phyloP scores from a whole-genome alignment of 2,888 invertebrate genomes.

The Ditylenchus weischeri region DNA sequence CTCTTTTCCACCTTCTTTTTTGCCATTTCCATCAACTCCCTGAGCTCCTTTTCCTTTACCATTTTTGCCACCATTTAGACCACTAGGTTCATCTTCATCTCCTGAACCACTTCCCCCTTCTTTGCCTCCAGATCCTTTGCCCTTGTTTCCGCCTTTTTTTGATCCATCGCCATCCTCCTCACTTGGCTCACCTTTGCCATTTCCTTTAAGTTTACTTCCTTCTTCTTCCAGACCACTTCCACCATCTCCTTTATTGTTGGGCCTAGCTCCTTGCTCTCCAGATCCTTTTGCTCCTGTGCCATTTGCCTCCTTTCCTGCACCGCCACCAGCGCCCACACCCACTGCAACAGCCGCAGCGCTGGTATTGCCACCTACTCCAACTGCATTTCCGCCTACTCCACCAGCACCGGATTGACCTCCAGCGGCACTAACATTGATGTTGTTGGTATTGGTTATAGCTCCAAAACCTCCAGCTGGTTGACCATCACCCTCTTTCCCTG shows the following conservation, averaged over 20 bases:
- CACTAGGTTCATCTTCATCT: slow-evolving; percentile 14
- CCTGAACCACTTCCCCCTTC: slow-evolving; percentile 19
- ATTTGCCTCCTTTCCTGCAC: slow-evolving; percentile 1
- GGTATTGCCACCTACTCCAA: slow-evolving; percentile 14
- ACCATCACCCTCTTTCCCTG: background rate
- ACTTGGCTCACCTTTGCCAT: background rate
- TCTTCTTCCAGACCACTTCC: background rate
- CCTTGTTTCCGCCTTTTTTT: slow-evolving; percentile 18
- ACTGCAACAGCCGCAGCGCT: slow-evolving; percentile 4
- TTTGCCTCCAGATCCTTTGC: background rate
- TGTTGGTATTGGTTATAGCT: slow-evolving; percentile 24
- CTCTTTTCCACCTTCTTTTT: background rate
- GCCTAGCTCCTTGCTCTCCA: background rate
- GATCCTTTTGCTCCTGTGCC: background rate
- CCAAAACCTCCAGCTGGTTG: slow-evolving; percentile 12
- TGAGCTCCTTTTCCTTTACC: slow-evolving; percentile 4
- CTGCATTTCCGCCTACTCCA: slow-evolving; percentile 14
- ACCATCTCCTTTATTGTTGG: slow-evolving; percentile 4
- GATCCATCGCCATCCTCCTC: slow-evolving; percentile 9
- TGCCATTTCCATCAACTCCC: slow-evolving; percentile 5
- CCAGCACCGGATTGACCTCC: slow-evolving; percentile 24
- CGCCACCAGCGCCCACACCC: slow-evolving; percentile 12
- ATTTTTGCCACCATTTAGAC: background rate
- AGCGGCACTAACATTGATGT: slow-evolving; percentile 25
- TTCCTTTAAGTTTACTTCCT: background rate